Evolutionary conservation across 2,888 invertebrate genomes (phyloP).

Genomic region (Erpobdella octoculata): DNA sequence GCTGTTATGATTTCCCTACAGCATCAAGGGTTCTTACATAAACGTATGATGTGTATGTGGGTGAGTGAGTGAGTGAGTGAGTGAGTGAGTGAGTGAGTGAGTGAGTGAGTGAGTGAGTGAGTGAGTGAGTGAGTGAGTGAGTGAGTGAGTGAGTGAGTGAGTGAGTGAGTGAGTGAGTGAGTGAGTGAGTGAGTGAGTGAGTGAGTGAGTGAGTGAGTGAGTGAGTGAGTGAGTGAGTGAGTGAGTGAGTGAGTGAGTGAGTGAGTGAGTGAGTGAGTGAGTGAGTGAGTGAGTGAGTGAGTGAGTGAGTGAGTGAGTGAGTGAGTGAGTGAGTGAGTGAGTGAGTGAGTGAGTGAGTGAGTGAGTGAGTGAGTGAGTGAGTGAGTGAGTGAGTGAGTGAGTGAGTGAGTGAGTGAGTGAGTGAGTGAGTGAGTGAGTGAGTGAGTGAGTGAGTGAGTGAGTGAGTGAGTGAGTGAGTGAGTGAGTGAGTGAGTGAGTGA

Average conservation of each 20-base stretch:
- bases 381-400: background rate
- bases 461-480: background rate
- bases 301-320: background rate
- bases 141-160: background rate
- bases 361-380: background rate
- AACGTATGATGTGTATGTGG: slow-evolving; percentile 1
- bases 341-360: background rate
- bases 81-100: slow-evolving; percentile 17
- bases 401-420: background rate
- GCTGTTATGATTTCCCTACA: too few relatives aligned
- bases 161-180: background rate
- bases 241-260: background rate
- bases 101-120: slow-evolving; percentile 9
- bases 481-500: background rate
- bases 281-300: background rate
- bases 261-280: background rate
- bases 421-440: background rate
- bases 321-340: background rate
- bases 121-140: slow-evolving; percentile 12
- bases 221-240: background rate
- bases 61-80: slow-evolving; percentile 15
- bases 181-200: background rate
- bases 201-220: background rate
- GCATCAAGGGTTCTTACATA: too few relatives aligned
- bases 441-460: background rate